These are phyloP conservation scores for Morpho achilles DNA, from an alignment of 2,888 invertebrate genomes.

Conservation along the genomic window DNA sequence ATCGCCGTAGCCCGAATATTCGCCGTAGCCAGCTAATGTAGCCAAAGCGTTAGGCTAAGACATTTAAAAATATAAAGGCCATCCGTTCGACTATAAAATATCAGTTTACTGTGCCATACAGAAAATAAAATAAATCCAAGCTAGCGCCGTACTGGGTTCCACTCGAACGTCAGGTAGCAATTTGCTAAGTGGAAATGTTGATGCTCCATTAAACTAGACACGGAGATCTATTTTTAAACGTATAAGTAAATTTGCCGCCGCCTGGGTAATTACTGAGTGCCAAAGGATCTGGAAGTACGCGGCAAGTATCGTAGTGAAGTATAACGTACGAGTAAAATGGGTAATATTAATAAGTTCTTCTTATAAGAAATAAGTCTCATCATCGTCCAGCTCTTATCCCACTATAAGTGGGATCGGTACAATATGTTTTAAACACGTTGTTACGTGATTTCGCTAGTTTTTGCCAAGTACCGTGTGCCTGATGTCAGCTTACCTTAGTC, in stretches of 20 bases:
- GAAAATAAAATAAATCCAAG: constrained; percentile 12
- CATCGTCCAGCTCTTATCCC: too few species aligned
- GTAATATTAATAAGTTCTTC: too few species aligned
- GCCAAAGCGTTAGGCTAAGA: neutral
- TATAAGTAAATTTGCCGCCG: constrained; percentile 24
- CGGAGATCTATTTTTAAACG: constrained; percentile 21
- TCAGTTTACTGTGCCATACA: neutral
- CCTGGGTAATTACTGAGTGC: constrained; percentile 21
- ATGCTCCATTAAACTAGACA: constrained; percentile 16
- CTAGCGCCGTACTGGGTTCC: constrained; percentile 9
- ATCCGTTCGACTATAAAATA: constrained; percentile 1
- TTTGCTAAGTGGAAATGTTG: constrained; percentile 18
- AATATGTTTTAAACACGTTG: too few species aligned
- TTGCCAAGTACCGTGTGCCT: too few species aligned
- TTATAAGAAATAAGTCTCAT: too few species aligned
- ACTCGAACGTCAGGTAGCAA: constrained; percentile 11
- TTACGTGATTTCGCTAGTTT: too few species aligned
- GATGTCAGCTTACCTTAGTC: too few species aligned
- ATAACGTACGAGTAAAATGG: neutral
- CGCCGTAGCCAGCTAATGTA: neutral
- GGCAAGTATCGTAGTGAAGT: neutral
- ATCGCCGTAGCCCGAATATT: too few species aligned
- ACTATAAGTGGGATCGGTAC: too few species aligned
- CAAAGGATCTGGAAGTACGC: neutral
- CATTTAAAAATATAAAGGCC: neutral